phyloP scores from a whole-genome alignment of 1,140 invertebrate genomes.

The Acromyrmex charruanus region DNA sequence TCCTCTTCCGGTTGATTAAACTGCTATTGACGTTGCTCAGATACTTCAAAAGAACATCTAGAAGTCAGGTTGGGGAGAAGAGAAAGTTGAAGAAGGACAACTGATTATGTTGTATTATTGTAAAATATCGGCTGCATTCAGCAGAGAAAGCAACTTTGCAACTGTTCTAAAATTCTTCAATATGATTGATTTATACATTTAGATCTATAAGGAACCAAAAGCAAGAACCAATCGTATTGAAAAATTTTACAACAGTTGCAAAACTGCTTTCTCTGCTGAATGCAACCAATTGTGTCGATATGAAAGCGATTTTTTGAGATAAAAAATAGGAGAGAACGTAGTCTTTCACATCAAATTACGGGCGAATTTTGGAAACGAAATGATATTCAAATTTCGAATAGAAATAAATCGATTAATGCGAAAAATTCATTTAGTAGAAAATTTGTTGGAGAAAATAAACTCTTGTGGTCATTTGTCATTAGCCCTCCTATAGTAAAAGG shows the following conservation, averaged over 20 bases:
- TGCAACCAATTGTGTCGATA: too few species aligned
- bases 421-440: neutral
- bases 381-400: neutral
- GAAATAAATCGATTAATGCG: neutral
- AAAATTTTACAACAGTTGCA: too few species aligned
- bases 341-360: neutral
- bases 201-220: too few species aligned
- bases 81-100: conserved; percentile 8
- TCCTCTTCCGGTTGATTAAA: conserved; percentile 40
- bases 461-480: neutral
- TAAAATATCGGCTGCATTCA: too few species aligned
- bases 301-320: neutral
- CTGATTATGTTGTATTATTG: neutral
- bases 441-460: neutral
- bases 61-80: neutral
- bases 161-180: too few species aligned
- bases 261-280: too few species aligned
- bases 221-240: too few species aligned
- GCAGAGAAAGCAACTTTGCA: too few species aligned
- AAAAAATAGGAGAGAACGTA: neutral
- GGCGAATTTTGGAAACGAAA: neutral
- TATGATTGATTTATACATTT: too few species aligned
- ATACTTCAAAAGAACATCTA: neutral
- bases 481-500: neutral
- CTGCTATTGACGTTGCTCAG: conserved; percentile 50